Percentiles rank a stretch among this genome's conserved stretches.
Conservation (phyloP, 1,140 invertebrate species). For the Gryon sp. region DNA sequence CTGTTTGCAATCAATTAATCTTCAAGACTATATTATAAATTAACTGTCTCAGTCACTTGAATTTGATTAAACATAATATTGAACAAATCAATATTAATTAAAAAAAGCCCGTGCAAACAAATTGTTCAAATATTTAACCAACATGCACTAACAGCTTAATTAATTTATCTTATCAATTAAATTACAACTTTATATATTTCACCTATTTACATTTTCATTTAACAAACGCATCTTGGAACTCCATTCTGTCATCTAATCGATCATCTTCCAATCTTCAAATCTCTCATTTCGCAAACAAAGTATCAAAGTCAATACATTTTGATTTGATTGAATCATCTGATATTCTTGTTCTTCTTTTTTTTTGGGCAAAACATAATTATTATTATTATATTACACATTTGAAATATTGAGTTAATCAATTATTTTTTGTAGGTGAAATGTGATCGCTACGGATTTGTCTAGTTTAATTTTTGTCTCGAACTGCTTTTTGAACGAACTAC, state of each 20-base stretch:
- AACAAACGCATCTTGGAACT: constrained; percentile 58
- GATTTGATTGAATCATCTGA: too few species aligned
- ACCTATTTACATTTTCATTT: constrained; percentile 38
- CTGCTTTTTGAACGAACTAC: constrained; percentile 56
- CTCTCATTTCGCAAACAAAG: too few species aligned
- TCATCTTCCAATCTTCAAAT: constrained; percentile 55
- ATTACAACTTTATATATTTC: constrained; percentile 45
- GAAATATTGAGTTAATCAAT: too few species aligned
- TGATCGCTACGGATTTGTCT: constrained; percentile 26
- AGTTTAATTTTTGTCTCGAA: constrained; percentile 64
- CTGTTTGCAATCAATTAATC: too few species aligned
- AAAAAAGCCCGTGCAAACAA: constrained; percentile 19
- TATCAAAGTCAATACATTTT: too few species aligned
- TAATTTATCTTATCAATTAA: constrained; percentile 59
- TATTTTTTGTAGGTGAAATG: constrained; percentile 10
- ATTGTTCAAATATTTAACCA: constrained; percentile 51
- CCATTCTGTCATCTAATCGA: constrained; percentile 61
- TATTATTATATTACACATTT: too few species aligned
- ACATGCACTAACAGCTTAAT: constrained; percentile 50
- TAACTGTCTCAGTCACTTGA: too few species aligned
- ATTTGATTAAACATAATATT: constrained; percentile 27
- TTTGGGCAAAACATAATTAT: too few species aligned
- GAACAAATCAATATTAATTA: constrained; percentile 47
- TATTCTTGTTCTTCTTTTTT: too few species aligned
- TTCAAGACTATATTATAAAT: too few species aligned